Percentiles rank a stretch among this genome's conserved stretches.
These are phyloP conservation scores for Byasa hedistus DNA, from an alignment of 2,888 invertebrate genomes.

Conservation along the genomic window DNA sequence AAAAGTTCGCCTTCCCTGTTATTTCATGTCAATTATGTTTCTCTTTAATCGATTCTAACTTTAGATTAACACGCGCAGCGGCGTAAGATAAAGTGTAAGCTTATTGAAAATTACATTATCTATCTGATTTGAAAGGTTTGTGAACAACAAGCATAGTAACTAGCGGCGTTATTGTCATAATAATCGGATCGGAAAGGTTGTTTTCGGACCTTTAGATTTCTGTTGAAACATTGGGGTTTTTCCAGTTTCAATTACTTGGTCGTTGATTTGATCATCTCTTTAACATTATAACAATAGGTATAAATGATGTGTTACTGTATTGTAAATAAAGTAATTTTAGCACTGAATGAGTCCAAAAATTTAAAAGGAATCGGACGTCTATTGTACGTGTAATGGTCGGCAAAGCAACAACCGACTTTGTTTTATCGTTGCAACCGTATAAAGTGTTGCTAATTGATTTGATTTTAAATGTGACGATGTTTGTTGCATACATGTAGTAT, in stretches of 20 bases:
- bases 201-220: too few species aligned
- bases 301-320: not conserved
- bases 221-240: too few species aligned
- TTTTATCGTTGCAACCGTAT: conserved; percentile 3
- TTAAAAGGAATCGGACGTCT: not conserved
- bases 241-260: too few species aligned
- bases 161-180: too few species aligned
- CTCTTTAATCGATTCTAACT: not conserved
- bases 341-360: not conserved
- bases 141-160: too few species aligned
- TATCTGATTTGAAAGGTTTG: too few species aligned
- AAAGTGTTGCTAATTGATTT: conserved; percentile 14
- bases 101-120: too few species aligned
- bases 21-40: conserved; percentile 1
- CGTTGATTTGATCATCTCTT: not conserved
- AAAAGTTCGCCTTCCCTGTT: conserved; percentile 45
- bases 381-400: not conserved
- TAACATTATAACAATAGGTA: not conserved
- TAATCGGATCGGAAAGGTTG: too few species aligned
- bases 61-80: too few species aligned
- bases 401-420: not conserved
- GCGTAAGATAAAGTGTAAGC: too few species aligned
- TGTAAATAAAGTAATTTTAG: not conserved
- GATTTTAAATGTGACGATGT: conserved; percentile 9
- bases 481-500: conserved; percentile 15